Evolutionary conservation across 2,113 vertebrate species (phyloP), one percentile per base, ranked within the genome.

Genomic region (Galemys pyrenaicus): DNA sequence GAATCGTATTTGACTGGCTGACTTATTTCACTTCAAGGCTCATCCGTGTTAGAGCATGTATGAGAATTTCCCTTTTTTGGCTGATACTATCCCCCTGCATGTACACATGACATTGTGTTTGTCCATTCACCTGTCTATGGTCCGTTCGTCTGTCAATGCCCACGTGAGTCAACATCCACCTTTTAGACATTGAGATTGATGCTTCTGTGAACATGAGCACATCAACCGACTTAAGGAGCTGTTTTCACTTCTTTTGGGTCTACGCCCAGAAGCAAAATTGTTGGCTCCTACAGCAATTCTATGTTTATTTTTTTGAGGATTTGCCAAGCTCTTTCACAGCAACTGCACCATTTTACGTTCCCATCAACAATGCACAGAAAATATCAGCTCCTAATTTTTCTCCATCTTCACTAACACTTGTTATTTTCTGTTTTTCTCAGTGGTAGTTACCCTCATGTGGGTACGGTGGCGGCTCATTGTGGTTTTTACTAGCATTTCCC

Each of bases 401-500:
- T 41, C 91, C 35, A 28, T 54, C 20, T 35, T 60, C n/a, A 13
- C 28, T 51, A 79, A 56, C 20, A 19, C 24, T 81, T 58, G 24
- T 26, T 54, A 54, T 4, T n/a, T 44, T 37, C 54, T 85, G 30
- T 37, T 71, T 84, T 39, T 79, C 75, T 68, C 74, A 58, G 46
- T 19, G 62, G n/a, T n/a, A 79, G 58, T 49, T 10, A 11, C 51
- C n/a, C 24, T 54, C 10, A 22, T 46, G 15, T 60, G 9, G 51
- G 32, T 37, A 54, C 84, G 77, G 30, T 13, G 5, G 17, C 54
- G 30, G 24, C 51, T 70, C 35, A 19, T 22, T 15, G 32, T 81
- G 74, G 35, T 58, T 95, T 92, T 78, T 22, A 28, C 82, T 85
- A 82, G 65, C 32, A 39, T 82, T 93, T 88, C 56, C 58, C 12